Percentiles rank a stretch among this genome's conserved stretches.
These are phyloP conservation scores for Labeo catla DNA, from an alignment of 2,113 vertebrate species.

Conservation along the genomic window DNA sequence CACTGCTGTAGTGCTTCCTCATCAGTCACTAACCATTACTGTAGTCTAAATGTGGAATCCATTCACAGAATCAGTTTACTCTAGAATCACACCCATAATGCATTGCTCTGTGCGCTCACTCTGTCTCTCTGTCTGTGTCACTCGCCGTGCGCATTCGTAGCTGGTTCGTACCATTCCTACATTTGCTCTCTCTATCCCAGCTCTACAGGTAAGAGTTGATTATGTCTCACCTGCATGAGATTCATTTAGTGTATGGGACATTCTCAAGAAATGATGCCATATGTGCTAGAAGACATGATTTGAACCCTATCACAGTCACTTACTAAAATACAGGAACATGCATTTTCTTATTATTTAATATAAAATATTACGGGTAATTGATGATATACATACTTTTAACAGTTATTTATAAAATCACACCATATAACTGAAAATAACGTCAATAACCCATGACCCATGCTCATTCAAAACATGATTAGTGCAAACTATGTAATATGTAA, in stretches of 20 bases:
- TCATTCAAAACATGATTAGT: neutral
- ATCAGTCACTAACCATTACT: conserved; percentile 17
- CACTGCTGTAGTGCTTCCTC: conserved; percentile 43
- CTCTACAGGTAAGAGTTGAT: conserved; percentile 83
- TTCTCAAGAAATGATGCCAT: conserved; percentile 22
- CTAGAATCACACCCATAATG: conserved; percentile 46
- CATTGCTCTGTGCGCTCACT: conserved; percentile 57
- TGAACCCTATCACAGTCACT: neutral
- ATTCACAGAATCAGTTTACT: conserved; percentile 15
- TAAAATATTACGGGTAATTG: neutral
- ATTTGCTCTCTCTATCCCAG: conserved; percentile 87
- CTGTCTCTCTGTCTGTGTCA: conserved; percentile 69
- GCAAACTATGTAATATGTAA: neutral
- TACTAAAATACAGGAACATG: neutral
- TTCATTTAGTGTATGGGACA: conserved; percentile 25
- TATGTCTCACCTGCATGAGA: conserved; percentile 41
- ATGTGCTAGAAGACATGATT: neutral
- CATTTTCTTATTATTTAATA: too few species aligned
- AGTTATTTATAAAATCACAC: neutral
- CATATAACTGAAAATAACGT: neutral
- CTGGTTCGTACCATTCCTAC: conserved; percentile 82
- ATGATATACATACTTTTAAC: neutral
- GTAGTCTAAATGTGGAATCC: conserved; percentile 31
- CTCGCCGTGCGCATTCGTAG: conserved; percentile 77
- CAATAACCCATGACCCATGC: neutral